Percentiles rank a stretch among this genome's conserved stretches.
Evolutionary conservation across 1,140 invertebrate genomes (phyloP).

Genomic region (Mercenaria mercenaria): DNA sequence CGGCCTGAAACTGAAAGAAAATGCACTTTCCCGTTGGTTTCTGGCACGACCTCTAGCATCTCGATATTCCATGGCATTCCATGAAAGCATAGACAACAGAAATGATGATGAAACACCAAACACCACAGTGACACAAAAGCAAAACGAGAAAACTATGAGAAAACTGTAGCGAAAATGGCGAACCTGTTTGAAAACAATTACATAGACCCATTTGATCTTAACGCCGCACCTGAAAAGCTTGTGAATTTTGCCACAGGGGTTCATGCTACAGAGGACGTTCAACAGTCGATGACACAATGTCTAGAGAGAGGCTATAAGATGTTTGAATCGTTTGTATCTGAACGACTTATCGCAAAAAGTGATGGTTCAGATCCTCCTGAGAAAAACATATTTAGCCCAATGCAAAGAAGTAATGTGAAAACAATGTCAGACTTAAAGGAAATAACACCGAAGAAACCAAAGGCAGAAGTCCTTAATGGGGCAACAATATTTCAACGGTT

Average conservation of each 20-base stretch:
- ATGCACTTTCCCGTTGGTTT: too few relatives aligned
- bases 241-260: too few relatives aligned
- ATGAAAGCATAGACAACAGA: too few relatives aligned
- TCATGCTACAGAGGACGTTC: background rate
- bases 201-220: slow-evolving; percentile 45
- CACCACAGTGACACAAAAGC: background rate
- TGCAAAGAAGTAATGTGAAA: slow-evolving; percentile 32
- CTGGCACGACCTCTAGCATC: too few relatives aligned
- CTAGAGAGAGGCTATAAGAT: background rate
- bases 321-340: background rate
- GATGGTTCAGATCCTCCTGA: too few relatives aligned
- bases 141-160: background rate
- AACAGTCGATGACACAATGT: background rate
- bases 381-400: background rate
- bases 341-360: background rate
- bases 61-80: too few relatives aligned
- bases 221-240: background rate
- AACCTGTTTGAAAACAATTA: background rate
- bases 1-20: too few relatives aligned
- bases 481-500: too few relatives aligned
- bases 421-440: background rate
- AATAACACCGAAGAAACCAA: too few relatives aligned
- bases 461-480: too few relatives aligned
- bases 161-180: too few relatives aligned
- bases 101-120: background rate